Conservation (phyloP, 1,140 invertebrate genomes). For the Cotesia chilonis region DNA sequence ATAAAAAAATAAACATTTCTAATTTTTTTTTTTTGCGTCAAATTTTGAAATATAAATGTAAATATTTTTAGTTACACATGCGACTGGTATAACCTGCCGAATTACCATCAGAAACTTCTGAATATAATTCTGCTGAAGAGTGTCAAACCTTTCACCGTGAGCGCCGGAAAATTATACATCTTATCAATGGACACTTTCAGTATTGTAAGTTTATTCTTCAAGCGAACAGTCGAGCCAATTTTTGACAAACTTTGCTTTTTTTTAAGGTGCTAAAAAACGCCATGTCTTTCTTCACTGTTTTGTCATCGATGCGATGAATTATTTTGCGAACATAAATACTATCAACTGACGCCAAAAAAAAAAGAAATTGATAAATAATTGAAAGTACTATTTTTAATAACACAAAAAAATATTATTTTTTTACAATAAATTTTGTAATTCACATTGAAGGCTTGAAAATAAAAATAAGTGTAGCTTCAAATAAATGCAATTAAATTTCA, state of each 20-base stretch:
- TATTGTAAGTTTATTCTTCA: slow-evolving; percentile 32
- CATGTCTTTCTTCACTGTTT: slow-evolving; percentile 12
- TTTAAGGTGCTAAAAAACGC: not conserved
- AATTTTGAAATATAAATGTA: slow-evolving; percentile 1
- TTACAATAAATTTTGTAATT: too few species aligned
- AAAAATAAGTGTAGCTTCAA: too few species aligned
- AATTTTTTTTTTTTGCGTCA: not conserved
- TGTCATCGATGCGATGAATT: not conserved
- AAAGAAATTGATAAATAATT: too few species aligned
- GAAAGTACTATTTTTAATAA: too few species aligned
- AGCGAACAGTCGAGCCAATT: not conserved
- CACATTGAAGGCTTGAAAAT: too few species aligned
- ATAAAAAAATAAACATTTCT: not conserved
- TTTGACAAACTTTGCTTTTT: not conserved
- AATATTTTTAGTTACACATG: slow-evolving; percentile 32
- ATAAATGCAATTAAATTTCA: too few species aligned
- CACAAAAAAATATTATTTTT: too few species aligned
- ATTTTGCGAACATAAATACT: not conserved
- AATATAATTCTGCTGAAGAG: slow-evolving; percentile 37
- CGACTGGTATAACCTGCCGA: slow-evolving; percentile 35
- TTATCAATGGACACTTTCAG: slow-evolving; percentile 38
- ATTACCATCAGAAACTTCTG: slow-evolving; percentile 37
- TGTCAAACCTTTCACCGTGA: slow-evolving; percentile 29
- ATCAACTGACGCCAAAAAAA: too few species aligned
- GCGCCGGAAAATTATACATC: slow-evolving; percentile 37